Evolutionary conservation across 2,888 invertebrate species (phyloP).

Genomic region (Torymus tubicola): DNA sequence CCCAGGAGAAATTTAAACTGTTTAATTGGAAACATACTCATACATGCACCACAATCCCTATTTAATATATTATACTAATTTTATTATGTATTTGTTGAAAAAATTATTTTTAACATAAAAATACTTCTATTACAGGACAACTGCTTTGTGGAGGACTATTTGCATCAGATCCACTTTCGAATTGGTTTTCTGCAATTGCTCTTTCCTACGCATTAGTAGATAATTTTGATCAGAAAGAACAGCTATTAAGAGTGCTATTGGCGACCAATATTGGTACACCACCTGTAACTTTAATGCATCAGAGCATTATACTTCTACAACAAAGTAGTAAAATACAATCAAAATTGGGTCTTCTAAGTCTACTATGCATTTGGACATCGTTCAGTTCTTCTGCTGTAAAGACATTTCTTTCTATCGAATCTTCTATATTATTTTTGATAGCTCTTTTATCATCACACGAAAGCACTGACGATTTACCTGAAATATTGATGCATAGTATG

Average conservation of each 20-base stretch:
- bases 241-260: conserved; percentile 91
- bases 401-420: conserved; percentile 87
- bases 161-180: conserved; percentile 90
- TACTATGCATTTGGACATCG: conserved; percentile 92
- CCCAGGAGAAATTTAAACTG: too few relatives aligned
- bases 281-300: conserved; percentile 93
- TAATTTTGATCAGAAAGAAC: conserved; percentile 91
- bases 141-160: conserved; percentile 95
- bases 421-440: conserved; percentile 90
- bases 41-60: too few relatives aligned
- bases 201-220: conserved; percentile 93
- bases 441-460: conserved; percentile 81
- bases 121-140: conserved; percentile 81
- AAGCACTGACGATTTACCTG: conserved; percentile 94
- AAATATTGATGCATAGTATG: conserved; percentile 90
- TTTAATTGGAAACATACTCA: too few relatives aligned
- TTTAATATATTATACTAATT: too few relatives aligned
- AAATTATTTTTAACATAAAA: too few relatives aligned
- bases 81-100: conserved; percentile 46
- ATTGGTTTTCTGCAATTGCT: conserved; percentile 97
- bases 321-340: conserved; percentile 89
- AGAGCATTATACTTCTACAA: conserved; percentile 90
- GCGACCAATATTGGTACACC: conserved; percentile 90
- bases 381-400: conserved; percentile 90
- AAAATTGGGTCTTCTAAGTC: conserved; percentile 92